Evolutionary conservation across 2,888 invertebrate species (phyloP).

Genomic region (Tethea ocularis): DNA sequence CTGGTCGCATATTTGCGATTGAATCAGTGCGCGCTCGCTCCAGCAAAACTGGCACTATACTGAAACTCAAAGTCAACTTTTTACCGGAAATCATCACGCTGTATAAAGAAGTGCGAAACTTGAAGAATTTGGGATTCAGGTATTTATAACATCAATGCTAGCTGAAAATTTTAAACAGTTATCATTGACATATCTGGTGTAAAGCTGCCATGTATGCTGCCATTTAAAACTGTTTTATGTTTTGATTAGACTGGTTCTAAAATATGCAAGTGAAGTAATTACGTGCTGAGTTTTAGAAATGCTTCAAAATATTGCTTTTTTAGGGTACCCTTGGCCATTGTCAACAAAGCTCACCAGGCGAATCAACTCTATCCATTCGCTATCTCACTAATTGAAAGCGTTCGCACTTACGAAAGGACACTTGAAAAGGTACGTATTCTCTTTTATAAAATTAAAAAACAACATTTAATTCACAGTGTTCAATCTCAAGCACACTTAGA

Average conservation of each 20-base stretch:
- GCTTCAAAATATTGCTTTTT: slow-evolving; percentile 10
- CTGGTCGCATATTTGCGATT: slow-evolving; percentile 97
- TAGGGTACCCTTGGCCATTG: slow-evolving; percentile 98
- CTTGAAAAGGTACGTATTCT: slow-evolving; percentile 92
- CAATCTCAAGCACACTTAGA: slow-evolving; percentile 54
- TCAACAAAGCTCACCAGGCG: slow-evolving; percentile 99
- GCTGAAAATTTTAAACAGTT: too few species aligned
- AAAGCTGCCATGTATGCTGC: too few species aligned
- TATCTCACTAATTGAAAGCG: slow-evolving; percentile 98
- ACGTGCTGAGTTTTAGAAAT: background rate
- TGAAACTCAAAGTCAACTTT: slow-evolving; percentile 97
- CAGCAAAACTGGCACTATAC: slow-evolving; percentile 91
- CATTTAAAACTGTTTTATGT: too few species aligned
- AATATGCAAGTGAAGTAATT: too few species aligned
- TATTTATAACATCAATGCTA: slow-evolving; percentile 32
- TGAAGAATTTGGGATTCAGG: slow-evolving; percentile 96
- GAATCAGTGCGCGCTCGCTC: slow-evolving; percentile 91
- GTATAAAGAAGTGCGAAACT: slow-evolving; percentile 98
- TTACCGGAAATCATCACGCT: slow-evolving; percentile 98
- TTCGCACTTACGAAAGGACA: slow-evolving; percentile 97
- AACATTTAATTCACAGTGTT: slow-evolving; percentile 44
- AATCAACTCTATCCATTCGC: slow-evolving; percentile 99
- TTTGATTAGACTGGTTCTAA: too few species aligned
- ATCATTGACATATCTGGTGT: too few species aligned
- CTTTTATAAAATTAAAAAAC: slow-evolving; percentile 11